Evolutionary conservation across 2,113 vertebrate genomes (phyloP).

Genomic region (Bucco capensis): DNA sequence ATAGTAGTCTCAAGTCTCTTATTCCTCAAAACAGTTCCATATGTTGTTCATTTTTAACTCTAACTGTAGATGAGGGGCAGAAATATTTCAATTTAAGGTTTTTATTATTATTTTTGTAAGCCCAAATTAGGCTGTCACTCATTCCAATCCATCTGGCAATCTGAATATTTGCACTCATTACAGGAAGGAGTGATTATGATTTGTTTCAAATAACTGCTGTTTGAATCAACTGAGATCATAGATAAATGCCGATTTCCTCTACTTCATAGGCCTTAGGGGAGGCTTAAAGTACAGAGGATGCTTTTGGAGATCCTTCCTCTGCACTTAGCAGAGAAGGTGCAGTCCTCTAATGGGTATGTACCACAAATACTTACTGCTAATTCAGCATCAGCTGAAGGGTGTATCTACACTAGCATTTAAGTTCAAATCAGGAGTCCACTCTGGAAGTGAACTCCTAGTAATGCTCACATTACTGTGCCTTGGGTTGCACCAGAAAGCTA

Average conservation of each 20-base stretch:
- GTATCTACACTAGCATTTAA: neutral
- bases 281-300: neutral
- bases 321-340: neutral
- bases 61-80: neutral
- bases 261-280: neutral
- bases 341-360: neutral
- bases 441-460: neutral
- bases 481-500: neutral
- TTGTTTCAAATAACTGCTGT: conserved; percentile 33
- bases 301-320: neutral
- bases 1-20: neutral
- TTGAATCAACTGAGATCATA: conserved; percentile 24
- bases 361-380: neutral
- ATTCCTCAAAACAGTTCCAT: neutral
- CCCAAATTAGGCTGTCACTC: neutral
- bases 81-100: conserved; percentile 7
- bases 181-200: neutral
- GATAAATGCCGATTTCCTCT: conserved; percentile 11
- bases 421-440: neutral
- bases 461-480: neutral
- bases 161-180: neutral
- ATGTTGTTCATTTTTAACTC: neutral
- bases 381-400: neutral
- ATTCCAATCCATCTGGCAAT: conserved; percentile 46
- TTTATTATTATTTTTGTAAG: conserved; percentile 8